A percentile compares a stretch with the other conserved stretches of the same genome.
Evolutionary conservation across 1,140 invertebrate genomes (phyloP).

Genomic region (Eriocheir sinensis): DNA sequence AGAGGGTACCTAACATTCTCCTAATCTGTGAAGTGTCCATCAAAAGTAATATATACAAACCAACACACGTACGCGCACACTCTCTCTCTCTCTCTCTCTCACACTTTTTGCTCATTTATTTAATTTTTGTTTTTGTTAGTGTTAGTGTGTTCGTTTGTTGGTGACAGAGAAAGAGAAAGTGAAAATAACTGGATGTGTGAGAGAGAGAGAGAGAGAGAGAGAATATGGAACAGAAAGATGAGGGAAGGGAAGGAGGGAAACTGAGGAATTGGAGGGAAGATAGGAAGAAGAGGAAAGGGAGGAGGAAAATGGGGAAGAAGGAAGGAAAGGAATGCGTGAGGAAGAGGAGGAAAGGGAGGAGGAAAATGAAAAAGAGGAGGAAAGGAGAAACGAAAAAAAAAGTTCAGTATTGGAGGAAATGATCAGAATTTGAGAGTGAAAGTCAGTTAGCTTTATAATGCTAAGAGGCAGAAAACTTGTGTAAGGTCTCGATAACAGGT

Average conservation of each 20-base stretch:
- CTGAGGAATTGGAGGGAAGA: neutral
- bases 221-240: neutral
- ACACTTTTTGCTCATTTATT: neutral
- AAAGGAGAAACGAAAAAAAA: neutral
- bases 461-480: no score
- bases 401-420: neutral
- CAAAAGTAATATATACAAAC: neutral
- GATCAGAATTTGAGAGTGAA: neutral
- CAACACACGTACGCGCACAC: neutral
- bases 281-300: neutral
- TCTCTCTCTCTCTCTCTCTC: neutral
- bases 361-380: neutral
- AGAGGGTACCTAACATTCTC: neutral
- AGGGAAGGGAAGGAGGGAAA: neutral
- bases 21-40: neutral
- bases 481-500: neutral
- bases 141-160: neutral
- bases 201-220: conserved; percentile 3
- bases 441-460: neutral
- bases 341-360: neutral
- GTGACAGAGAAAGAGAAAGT: neutral
- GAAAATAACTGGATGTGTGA: neutral
- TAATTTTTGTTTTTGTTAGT: neutral
- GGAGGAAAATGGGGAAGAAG: neutral
- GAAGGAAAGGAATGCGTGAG: neutral